Evolutionary conservation across 2,888 invertebrate species (phyloP), one percentile per base, ranked within the genome.

Genomic region (Cordilura impudica): DNA sequence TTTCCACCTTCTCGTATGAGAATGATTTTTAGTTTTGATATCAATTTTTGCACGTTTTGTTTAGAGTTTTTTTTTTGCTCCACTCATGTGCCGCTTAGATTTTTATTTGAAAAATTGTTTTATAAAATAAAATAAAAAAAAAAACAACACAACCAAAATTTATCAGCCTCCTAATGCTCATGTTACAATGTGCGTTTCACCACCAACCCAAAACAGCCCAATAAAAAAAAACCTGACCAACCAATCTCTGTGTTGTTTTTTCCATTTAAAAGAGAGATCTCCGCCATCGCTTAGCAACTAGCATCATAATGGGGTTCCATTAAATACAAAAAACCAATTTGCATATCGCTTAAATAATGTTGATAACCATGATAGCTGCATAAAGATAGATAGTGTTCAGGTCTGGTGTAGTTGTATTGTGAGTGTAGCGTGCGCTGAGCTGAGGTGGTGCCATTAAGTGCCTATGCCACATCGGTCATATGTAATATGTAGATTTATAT

Each of bases 401-500:
- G 19, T 47, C 18, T 51, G 12, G 53, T 14, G 14, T n/a, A n/a
- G n/a, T 23, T 53, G 43, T n/a, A 23, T 19, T 18, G 58, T 45
- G 69, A 8, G 26, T 19, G 45, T 29, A 19, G 39, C 29, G 29
- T 14, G 14, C 14, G 5, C 18, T 47, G 51, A n/a, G n/a, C 5
- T 51, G 65, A 58, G 51, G 39, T 51, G 73, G 51, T 29, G 8
- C 47, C 43, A 45, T 26, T 74, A 53, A 61, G 70, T 65, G 79
- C 56, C 31, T 74, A 45, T 61, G 67, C 75, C 67, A 67, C 75
- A 79, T 72, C 75, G 79, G 63, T 79, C 79, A 79, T 72, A 75
- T 79, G 75, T 79, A 79, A 79, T 79, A 79, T 79, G 75, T 63
- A 79, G 82, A 82, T 81, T 82, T 82, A 82, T 82, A 79, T 73